These are phyloP conservation scores for Halichondria panicea DNA, from an alignment of 37 sponge, comb jelly and placozoan genomes.

Conservation along the genomic window DNA sequence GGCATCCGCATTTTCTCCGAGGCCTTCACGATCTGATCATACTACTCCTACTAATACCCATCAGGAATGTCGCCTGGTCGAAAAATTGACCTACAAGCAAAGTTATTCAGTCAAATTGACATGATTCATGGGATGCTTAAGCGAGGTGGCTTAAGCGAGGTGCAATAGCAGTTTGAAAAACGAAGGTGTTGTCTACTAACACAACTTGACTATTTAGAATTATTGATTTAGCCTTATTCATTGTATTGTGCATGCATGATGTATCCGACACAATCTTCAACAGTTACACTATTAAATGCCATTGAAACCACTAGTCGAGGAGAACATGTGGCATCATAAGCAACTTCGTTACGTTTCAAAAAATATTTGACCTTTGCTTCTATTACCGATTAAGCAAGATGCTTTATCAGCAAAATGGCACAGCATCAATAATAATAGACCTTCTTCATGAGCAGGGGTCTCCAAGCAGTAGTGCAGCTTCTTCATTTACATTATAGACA, in stretches of 20 bases:
- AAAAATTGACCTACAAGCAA: conserved; percentile 13
- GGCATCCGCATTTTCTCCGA: not conserved
- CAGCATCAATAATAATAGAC: no score
- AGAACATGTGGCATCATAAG: not conserved
- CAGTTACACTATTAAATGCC: conserved; percentile 25
- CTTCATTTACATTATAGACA: no score
- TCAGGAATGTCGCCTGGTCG: conserved; percentile 18
- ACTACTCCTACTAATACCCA: not conserved
- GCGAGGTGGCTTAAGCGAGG: conserved; percentile 6
- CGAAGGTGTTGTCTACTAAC: no score
- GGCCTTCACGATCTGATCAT: not conserved
- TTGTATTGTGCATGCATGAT: conserved; percentile 37
- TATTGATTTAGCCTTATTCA: no score
- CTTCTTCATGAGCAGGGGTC: no score
- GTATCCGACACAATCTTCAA: conserved; percentile 13
- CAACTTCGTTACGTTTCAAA: conserved; percentile 9
- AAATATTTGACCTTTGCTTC: conserved; percentile 23
- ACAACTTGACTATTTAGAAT: not conserved
- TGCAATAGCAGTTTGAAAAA: conserved; percentile 31
- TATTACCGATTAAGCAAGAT: no score
- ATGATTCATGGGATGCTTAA: conserved; percentile 17
- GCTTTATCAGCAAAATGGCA: no score
- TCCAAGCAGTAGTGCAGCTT: no score
- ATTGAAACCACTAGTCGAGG: not conserved
- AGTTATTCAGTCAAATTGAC: conserved; percentile 27